Conservation (phyloP, 2,888 invertebrate genomes). For the Latrodectus hesperus region DNA sequence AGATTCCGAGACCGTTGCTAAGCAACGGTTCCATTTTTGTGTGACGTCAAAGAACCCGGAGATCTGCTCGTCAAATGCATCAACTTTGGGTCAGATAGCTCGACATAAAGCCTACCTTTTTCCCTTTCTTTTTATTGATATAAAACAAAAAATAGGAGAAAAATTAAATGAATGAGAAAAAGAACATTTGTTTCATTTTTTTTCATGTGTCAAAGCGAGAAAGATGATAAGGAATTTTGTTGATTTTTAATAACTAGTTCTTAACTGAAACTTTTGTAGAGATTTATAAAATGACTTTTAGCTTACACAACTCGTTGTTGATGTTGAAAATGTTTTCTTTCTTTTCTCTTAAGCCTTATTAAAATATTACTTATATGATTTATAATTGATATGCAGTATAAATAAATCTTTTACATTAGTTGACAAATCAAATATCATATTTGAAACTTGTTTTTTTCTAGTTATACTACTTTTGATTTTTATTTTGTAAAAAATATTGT, state of each 20-base stretch:
- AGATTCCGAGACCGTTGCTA: slow-evolving; percentile 49
- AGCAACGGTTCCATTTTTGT: slow-evolving; percentile 46
- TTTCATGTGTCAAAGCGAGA: neutral
- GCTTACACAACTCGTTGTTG: no score
- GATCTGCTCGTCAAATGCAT: slow-evolving; percentile 26
- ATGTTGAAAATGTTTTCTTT: no score
- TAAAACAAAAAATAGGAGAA: slow-evolving; percentile 6
- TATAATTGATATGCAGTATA: no score
- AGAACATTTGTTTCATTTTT: slow-evolving; percentile 13
- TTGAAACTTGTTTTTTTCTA: no score
- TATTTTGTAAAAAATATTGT: no score
- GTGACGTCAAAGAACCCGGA: slow-evolving; percentile 63
- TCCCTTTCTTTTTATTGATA: neutral
- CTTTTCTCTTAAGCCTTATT: no score
- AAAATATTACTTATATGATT: no score
- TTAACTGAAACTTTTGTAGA: neutral
- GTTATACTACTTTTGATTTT: no score
- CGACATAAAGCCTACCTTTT: slow-evolving; percentile 22
- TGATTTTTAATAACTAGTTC: neutral
- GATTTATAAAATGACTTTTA: no score
- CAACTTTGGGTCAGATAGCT: slow-evolving; percentile 20
- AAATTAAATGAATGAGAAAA: slow-evolving; percentile 13
- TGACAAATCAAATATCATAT: no score
- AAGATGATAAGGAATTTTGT: slow-evolving; percentile 11
- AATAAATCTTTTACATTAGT: no score